A percentile compares a stretch with the other conserved stretches of the same genome.
These are phyloP conservation scores for Squalus acanthias DNA, from an alignment of 2,797 vertebrate genomes.

Conservation along the genomic window DNA sequence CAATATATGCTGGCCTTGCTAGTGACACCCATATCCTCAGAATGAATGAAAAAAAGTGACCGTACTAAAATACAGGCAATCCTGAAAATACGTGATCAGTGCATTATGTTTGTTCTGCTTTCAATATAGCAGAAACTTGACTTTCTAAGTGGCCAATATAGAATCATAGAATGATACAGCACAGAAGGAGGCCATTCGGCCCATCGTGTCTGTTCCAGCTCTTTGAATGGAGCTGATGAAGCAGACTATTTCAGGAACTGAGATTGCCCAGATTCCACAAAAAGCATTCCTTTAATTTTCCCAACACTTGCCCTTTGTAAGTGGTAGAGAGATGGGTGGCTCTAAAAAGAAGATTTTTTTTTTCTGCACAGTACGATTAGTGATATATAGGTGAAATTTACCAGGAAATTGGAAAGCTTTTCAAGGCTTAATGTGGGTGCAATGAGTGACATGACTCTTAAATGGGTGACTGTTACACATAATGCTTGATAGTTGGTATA, in stretches of 20 bases:
- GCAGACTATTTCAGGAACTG: too few relatives aligned
- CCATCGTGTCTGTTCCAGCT: neutral
- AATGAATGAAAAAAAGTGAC: neutral
- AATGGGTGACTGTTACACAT: constrained; percentile 2
- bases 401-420: neutral
- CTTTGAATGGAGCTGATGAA: neutral
- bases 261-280: neutral
- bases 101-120: neutral
- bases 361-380: neutral
- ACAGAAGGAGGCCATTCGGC: too few relatives aligned
- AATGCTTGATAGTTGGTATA: neutral
- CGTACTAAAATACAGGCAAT: neutral
- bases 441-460: neutral
- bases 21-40: neutral
- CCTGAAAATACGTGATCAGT: neutral
- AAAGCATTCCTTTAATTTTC: neutral
- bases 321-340: neutral
- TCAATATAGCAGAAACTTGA: neutral
- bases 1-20: neutral
- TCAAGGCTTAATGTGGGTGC: neutral
- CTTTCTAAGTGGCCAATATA: neutral
- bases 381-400: neutral
- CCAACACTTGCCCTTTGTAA: neutral
- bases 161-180: too few relatives aligned
- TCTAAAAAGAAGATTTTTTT: neutral